Percentiles rank a stretch among this genome's conserved stretches.
phyloP scores from a whole-genome alignment of 2,113 vertebrate genomes.

The Odobenus rosmarus region DNA sequence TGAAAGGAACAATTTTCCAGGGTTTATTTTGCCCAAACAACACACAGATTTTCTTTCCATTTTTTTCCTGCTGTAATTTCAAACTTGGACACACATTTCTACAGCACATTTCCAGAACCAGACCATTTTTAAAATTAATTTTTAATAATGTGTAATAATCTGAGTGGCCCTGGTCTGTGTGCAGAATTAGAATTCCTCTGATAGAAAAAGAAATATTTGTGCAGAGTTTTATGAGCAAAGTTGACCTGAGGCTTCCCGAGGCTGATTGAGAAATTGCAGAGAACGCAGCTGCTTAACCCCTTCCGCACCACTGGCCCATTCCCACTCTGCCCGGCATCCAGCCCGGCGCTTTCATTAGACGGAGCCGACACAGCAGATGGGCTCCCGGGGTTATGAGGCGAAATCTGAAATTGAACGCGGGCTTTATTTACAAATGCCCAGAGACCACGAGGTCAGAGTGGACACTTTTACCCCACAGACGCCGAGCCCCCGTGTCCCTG shows the following conservation, averaged over 20 bases:
- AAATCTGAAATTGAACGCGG: neutral
- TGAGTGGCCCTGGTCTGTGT: constrained; percentile 85
- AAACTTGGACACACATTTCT: constrained; percentile 74
- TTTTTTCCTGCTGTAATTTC: neutral
- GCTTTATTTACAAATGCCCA: neutral
- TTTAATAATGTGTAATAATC: constrained; percentile 94
- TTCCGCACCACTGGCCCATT: constrained; percentile 57
- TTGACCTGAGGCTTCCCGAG: constrained; percentile 89
- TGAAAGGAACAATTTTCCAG: constrained; percentile 23
- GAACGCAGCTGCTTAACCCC: constrained; percentile 85
- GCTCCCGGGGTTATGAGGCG: neutral
- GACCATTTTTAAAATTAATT: constrained; percentile 89
- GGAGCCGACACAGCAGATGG: neutral
- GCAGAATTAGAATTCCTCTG: constrained; percentile 90
- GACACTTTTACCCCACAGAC: neutral
- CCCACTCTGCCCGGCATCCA: neutral
- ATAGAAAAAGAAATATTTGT: constrained; percentile 90
- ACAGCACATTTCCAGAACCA: constrained; percentile 76
- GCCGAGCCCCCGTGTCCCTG: neutral
- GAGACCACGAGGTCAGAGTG: neutral
- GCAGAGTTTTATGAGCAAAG: constrained; percentile 91
- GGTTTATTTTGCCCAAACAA: constrained; percentile 56
- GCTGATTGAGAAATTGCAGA: constrained; percentile 89
- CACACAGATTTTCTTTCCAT: constrained; percentile 30
- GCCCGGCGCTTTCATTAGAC: neutral